Evolutionary conservation across 2,888 invertebrate genomes (phyloP).

Genomic region (Platycheirus albimanus): DNA sequence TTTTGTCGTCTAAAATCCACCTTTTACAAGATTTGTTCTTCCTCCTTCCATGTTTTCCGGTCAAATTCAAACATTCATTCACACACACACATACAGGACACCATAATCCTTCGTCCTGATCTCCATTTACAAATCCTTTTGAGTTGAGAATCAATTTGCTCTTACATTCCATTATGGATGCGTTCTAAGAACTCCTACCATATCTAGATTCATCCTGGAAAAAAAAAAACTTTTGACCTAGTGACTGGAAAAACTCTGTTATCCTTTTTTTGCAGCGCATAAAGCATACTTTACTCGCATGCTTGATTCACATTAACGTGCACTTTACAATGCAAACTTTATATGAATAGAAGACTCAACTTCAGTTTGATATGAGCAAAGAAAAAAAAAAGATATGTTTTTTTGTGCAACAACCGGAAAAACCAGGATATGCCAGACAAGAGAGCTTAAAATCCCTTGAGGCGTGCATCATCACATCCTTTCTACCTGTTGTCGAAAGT

Average conservation of each 20-base stretch:
- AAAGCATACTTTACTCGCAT: constrained; percentile 31
- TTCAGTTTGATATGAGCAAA: constrained; percentile 5
- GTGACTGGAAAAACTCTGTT: constrained; percentile 58
- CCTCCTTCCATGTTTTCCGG: not conserved
- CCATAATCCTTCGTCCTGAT: constrained; percentile 6
- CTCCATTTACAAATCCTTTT: constrained; percentile 5
- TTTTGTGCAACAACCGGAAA: not conserved
- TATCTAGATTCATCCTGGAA: no score
- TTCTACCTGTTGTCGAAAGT: constrained; percentile 49
- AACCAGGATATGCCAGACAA: constrained; percentile 18
- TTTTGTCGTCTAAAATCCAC: no score
- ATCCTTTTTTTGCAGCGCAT: constrained; percentile 23
- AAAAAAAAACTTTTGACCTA: constrained; percentile 64
- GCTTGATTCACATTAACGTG: constrained; percentile 35
- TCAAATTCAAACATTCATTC: not conserved
- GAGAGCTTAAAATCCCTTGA: not conserved
- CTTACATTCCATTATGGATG: constrained; percentile 5
- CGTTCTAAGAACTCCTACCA: not conserved
- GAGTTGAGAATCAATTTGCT: constrained; percentile 17
- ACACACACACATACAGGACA: not conserved
- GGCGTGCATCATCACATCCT: constrained; percentile 23
- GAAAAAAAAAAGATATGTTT: no score
- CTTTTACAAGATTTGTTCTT: not conserved
- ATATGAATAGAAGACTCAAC: constrained; percentile 40
- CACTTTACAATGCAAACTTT: constrained; percentile 36